Base-by-base conservation (phyloP, 2,113 vertebrate species). In the Brachyhypopomus gauderio region DNA sequence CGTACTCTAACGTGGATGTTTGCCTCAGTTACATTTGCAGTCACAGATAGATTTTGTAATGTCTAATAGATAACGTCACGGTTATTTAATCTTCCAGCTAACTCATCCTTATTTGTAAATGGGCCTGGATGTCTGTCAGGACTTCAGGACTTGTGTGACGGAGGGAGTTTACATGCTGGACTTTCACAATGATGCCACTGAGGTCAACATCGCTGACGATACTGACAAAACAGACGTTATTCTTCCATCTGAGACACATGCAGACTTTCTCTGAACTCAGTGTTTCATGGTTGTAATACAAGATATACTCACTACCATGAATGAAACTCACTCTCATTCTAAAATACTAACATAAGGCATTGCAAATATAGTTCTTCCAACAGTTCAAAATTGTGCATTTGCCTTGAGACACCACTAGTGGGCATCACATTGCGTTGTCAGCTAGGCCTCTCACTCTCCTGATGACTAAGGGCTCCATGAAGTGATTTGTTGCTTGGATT, bases 321-420 rank as follows among this genome's bases (percentile, higher is more conserved):
- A 27, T 14, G 0, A 12, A 64, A 17, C 62, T 0, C 60, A 66
- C 63, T 1, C 27, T 34, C 4, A 7, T 16, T 30, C 27, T 34
- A 34, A 66, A 64, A 64, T 14, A 64, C 11, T 27, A 27, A 27
- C 12, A 27, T 5, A 27, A 34, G 63, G 8, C n/a, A 62, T 25
- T n/a, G 23, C 8, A 62, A 6, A 19, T 30, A 30, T 30, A 30
- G 63, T 19, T 67, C 75, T 48, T 66, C 64, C 75, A n/a, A 12
- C 20, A 52, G 67, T 52, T 9, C 27, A 67, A 25, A 77, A 62
- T 9, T 17, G 22, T 2, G 41, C 64, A 34, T 56, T 72, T 56
- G 41, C 58, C 70, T 59, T 73, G 69, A 67, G 75, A 82, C 25
- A 52, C 22, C 5, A 72, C 77, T 72, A 82, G 45, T 41, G 73